Conservation (phyloP, 2,888 invertebrate species). For the Carpatolechia fugitivella region DNA sequence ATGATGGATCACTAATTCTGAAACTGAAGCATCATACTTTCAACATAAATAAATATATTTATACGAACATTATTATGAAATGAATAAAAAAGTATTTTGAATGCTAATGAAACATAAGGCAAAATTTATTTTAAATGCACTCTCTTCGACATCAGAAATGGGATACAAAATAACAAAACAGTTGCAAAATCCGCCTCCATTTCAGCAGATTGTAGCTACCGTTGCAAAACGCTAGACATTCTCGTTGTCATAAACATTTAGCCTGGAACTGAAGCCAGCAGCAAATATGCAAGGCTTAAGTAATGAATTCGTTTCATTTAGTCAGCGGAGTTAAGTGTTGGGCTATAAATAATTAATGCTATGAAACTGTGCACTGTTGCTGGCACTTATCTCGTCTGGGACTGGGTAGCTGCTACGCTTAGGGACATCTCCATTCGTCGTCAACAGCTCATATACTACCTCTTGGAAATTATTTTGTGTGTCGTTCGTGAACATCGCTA, state of each 20-base stretch:
- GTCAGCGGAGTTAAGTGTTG: slow-evolving; percentile 1
- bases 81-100: too few relatives aligned
- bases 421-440: not conserved
- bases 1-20: too few relatives aligned
- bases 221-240: not conserved
- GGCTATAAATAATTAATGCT: slow-evolving; percentile 3
- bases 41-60: too few relatives aligned
- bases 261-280: not conserved
- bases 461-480: too few relatives aligned
- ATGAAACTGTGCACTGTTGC: slow-evolving; percentile 1
- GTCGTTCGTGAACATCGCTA: too few relatives aligned
- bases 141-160: too few relatives aligned
- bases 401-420: not conserved
- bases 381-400: not conserved
- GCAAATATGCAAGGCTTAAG: slow-evolving; percentile 3
- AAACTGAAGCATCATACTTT: too few relatives aligned
- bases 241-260: not conserved
- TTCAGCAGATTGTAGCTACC: not conserved
- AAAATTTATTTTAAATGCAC: too few relatives aligned
- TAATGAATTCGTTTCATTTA: slow-evolving; percentile 8
- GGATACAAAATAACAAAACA: too few relatives aligned
- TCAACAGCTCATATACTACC: not conserved
- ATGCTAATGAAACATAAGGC: too few relatives aligned
- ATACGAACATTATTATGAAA: too few relatives aligned
- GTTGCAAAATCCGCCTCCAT: not conserved